Evolutionary conservation across 2,888 invertebrate genomes (phyloP).

Genomic region (Siphonodentalium dalli): DNA sequence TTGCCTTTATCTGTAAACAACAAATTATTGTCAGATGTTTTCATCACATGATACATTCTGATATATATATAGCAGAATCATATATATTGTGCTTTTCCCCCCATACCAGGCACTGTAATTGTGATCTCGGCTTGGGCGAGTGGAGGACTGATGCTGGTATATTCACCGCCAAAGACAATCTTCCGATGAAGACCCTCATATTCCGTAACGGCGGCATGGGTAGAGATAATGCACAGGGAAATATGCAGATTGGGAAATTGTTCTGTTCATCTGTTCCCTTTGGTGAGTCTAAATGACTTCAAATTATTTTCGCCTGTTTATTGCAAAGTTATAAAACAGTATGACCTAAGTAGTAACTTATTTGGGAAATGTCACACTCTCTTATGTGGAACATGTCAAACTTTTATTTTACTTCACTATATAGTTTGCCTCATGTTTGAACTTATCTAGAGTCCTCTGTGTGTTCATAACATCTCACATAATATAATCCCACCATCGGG

Average conservation of each 20-base stretch:
- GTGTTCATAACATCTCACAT: no score
- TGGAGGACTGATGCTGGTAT: slow-evolving; percentile 47
- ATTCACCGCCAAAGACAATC: slow-evolving; percentile 28
- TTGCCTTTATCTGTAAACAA: no score
- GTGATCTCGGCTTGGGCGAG: slow-evolving; percentile 43
- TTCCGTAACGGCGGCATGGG: slow-evolving; percentile 15
- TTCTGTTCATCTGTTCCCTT: slow-evolving; percentile 40
- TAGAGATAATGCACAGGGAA: slow-evolving; percentile 16
- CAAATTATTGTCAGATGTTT: no score
- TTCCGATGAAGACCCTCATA: slow-evolving; percentile 37
- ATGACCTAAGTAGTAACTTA: no score
- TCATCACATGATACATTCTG: neutral
- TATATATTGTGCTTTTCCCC: neutral
- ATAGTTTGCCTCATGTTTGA: no score
- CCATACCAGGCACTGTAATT: slow-evolving; percentile 48
- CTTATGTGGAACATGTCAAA: no score
- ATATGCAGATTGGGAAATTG: slow-evolving; percentile 44
- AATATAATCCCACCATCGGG: no score
- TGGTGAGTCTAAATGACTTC: slow-evolving; percentile 31
- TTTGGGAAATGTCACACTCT: no score
- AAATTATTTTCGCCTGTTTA: no score
- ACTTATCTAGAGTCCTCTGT: no score
- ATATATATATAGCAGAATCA: neutral
- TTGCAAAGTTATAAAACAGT: no score
- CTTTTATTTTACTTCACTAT: no score